phyloP scores from a whole-genome alignment of 2,113 vertebrate species.

The Coreoperca whiteheadi region DNA sequence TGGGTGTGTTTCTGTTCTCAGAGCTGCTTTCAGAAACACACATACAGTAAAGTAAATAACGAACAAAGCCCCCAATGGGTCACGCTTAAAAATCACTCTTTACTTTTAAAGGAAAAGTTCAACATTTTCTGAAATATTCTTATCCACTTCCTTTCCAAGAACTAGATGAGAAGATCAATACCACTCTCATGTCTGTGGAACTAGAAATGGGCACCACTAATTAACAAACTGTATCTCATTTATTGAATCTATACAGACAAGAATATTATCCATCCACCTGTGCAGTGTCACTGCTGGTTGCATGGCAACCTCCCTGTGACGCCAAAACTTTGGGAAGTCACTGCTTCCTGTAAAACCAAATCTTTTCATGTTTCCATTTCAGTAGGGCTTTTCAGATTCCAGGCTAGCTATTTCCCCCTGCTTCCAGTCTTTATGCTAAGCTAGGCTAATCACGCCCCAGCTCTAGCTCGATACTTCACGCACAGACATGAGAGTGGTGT shows the following conservation, averaged over 20 bases:
- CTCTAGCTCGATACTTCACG: neutral
- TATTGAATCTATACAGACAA: too few relatives aligned
- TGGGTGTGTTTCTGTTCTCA: neutral
- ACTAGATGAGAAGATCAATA: neutral
- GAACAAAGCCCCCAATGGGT: neutral
- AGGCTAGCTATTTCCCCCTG: neutral
- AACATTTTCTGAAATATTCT: neutral
- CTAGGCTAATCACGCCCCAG: neutral
- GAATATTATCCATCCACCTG: too few relatives aligned
- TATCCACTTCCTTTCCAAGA: neutral
- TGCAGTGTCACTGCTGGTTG: too few relatives aligned
- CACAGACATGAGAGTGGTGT: neutral
- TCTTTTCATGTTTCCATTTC: neutral
- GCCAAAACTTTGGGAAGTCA: neutral
- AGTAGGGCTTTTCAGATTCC: too few relatives aligned
- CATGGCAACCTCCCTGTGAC: too few relatives aligned
- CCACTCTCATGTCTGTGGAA: neutral
- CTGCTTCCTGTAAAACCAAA: neutral
- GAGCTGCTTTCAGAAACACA: neutral
- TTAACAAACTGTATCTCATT: too few relatives aligned
- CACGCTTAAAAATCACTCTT: neutral
- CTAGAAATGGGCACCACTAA: too few relatives aligned
- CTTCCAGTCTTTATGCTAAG: conserved; percentile 2
- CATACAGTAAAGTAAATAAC: neutral
- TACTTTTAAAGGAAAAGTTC: neutral